Percentiles rank a stretch among this genome's conserved stretches.
Evolutionary conservation across 2,113 vertebrate species (phyloP).

Genomic region (Sterrhoptilus dennistouni): DNA sequence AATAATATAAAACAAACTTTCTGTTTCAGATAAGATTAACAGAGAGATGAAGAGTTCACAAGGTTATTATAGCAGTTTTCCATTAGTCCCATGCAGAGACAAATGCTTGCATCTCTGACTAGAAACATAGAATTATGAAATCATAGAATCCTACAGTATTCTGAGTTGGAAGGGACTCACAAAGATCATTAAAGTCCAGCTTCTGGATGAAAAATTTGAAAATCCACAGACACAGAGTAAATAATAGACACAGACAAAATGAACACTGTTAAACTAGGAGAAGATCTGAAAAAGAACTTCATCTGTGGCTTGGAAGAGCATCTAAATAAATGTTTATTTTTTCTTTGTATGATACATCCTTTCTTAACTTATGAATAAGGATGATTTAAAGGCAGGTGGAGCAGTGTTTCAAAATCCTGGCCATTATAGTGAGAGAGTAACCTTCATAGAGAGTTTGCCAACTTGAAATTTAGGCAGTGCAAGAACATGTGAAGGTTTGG

Average conservation of each 20-base stretch:
- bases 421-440: neutral
- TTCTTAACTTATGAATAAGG: neutral
- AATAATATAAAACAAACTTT: neutral
- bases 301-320: neutral
- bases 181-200: accelerated
- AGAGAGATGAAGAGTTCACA: neutral
- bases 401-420: neutral
- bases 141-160: neutral
- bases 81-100: neutral
- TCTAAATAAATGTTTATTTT: neutral
- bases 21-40: neutral
- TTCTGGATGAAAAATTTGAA: neutral
- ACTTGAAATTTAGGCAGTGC: neutral
- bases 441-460: neutral
- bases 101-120: neutral
- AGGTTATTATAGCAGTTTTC: neutral
- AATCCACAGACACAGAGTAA: neutral
- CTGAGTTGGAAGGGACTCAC: neutral
- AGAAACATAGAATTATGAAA: neutral
- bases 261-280: neutral
- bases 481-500: neutral
- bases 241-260: neutral
- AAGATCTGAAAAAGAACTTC: neutral
- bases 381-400: neutral
- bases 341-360: neutral